phyloP scores from a whole-genome alignment of 1,140 invertebrate species.

The Lordiphosa mommai region DNA sequence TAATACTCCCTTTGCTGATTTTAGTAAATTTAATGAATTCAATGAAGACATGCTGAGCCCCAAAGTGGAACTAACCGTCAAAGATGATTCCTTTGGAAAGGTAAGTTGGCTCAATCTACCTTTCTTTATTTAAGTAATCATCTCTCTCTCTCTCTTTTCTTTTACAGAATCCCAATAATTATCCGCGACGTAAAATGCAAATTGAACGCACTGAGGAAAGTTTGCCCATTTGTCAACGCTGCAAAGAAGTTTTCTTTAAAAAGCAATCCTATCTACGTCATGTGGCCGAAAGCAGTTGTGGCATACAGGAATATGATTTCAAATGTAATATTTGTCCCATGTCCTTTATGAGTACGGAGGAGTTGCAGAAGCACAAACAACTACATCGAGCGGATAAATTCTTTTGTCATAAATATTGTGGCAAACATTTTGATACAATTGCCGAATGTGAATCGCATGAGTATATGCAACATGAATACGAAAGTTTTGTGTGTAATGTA shows the following conservation, averaged over 20 bases:
- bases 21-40: conserved; percentile 56
- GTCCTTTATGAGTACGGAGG: conserved; percentile 69
- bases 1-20: conserved; percentile 65
- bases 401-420: conserved; percentile 76
- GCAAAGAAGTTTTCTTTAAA: conserved; percentile 76
- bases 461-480: conserved; percentile 74
- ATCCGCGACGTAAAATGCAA: conserved; percentile 63
- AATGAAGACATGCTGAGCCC: conserved; percentile 59
- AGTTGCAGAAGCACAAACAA: conserved; percentile 60
- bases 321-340: conserved; percentile 74
- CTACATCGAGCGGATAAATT: conserved; percentile 61
- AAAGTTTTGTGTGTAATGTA: conserved; percentile 74
- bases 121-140: neutral
- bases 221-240: conserved; percentile 69
- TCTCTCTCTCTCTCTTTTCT: neutral
- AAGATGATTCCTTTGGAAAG: conserved; percentile 53
- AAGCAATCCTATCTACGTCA: conserved; percentile 63
- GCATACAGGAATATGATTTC: conserved; percentile 72
- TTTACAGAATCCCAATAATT: conserved; percentile 52
- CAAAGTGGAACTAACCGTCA: conserved; percentile 53
- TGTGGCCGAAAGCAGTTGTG: conserved; percentile 63
- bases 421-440: conserved; percentile 67
- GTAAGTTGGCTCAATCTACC: conserved; percentile 7
- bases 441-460: conserved; percentile 69
- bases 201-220: conserved; percentile 51